These are phyloP conservation scores for Ceyx erithaca DNA, from an alignment of 2,797 vertebrate genomes.

Conservation along the genomic window DNA sequence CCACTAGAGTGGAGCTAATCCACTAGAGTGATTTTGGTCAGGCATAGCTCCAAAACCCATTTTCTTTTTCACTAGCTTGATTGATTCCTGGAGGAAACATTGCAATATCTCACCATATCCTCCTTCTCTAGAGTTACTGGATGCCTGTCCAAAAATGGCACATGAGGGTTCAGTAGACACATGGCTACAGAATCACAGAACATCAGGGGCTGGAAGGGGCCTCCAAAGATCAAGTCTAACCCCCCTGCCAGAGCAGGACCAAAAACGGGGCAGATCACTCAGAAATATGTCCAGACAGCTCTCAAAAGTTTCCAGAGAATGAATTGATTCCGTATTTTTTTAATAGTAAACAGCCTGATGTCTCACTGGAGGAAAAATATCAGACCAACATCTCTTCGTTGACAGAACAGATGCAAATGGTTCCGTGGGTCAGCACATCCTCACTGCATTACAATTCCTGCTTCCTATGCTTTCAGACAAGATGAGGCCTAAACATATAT, in stretches of 20 bases:
- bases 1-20: neutral
- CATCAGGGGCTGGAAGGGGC: too few relatives aligned
- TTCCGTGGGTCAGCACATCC: neutral
- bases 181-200: neutral
- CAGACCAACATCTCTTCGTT: neutral
- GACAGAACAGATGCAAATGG: neutral
- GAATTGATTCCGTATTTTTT: neutral
- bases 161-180: neutral
- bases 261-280: too few relatives aligned
- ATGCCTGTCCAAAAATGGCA: neutral
- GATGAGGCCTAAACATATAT: rapidly evolving
- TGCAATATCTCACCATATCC: neutral
- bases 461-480: neutral
- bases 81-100: neutral
- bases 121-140: neutral
- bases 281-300: too few relatives aligned
- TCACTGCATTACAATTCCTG: neutral
- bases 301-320: too few relatives aligned
- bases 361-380: neutral
- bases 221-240: too few relatives aligned
- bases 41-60: neutral
- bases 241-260: too few relatives aligned
- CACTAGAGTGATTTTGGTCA: neutral
- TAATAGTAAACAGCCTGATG: neutral
- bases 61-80: neutral